These are phyloP conservation scores for Pedicia rivosa DNA, from an alignment of 2,888 invertebrate genomes.

Conservation along the genomic window DNA sequence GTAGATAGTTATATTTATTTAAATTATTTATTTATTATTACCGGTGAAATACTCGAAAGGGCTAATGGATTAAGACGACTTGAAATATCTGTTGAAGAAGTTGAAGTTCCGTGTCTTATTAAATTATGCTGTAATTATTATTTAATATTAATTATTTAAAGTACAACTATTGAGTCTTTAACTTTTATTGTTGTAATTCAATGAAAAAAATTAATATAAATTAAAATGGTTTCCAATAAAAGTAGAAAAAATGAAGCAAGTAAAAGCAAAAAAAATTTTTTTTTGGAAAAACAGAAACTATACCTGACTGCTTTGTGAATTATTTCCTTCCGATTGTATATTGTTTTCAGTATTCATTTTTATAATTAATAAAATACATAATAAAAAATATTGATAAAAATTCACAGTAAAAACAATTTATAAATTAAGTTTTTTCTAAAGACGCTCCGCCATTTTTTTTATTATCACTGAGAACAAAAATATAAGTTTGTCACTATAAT, in stretches of 20 bases:
- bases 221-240: too few relatives aligned
- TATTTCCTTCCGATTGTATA: slow-evolving; percentile 5
- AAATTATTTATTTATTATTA: neutral
- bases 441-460: too few relatives aligned
- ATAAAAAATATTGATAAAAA: too few relatives aligned
- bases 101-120: neutral
- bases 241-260: neutral
- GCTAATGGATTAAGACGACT: slow-evolving; percentile 2
- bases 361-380: too few relatives aligned
- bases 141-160: neutral
- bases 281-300: neutral
- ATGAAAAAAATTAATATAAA: too few relatives aligned
- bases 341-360: slow-evolving; percentile 4
- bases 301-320: slow-evolving; percentile 1
- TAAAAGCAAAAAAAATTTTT: neutral
- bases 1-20: too few relatives aligned
- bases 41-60: slow-evolving; percentile 2
- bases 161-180: neutral
- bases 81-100: slow-evolving; percentile 2
- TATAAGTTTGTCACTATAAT: too few relatives aligned
- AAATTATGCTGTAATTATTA: slow-evolving; percentile 3
- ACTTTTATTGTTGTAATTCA: neutral
- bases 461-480: too few relatives aligned
- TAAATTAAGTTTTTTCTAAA: too few relatives aligned
- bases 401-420: too few relatives aligned